Conservation (phyloP, 2,113 vertebrate genomes). For the Charina bottae region DNA sequence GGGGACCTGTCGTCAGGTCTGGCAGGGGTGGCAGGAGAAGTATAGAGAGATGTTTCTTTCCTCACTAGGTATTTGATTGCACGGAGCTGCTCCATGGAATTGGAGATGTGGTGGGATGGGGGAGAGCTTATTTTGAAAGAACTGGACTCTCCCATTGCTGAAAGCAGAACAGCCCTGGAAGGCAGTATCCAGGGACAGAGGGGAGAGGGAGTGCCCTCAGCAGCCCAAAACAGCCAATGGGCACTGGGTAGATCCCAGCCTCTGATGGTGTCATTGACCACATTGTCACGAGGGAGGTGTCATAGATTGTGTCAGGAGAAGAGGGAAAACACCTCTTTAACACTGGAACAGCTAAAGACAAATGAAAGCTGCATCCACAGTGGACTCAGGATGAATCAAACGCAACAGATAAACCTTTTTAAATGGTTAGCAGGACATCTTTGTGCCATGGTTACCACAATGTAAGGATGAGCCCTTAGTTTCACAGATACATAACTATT, state of each 20-base stretch:
- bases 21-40: neutral
- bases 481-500: neutral
- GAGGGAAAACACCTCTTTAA: neutral
- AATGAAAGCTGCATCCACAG: neutral
- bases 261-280: neutral
- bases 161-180: neutral
- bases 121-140: neutral
- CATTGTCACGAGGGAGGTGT: neutral
- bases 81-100: neutral
- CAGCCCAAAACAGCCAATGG: neutral
- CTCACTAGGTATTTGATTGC: neutral
- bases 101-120: accelerated
- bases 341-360: neutral
- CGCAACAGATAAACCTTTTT: neutral
- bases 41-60: neutral
- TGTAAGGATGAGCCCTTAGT: neutral
- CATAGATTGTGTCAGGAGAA: neutral
- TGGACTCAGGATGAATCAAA: neutral
- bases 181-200: neutral
- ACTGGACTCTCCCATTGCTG: neutral
- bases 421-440: neutral
- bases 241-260: neutral
- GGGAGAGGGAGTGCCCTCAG: neutral
- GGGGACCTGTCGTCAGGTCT: neutral
- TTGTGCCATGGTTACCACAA: neutral